A percentile compares a stretch with the other conserved stretches of the same genome.
phyloP scores from a whole-genome alignment of 2,797 vertebrate genomes.

The Bovichtus diacanthus region DNA sequence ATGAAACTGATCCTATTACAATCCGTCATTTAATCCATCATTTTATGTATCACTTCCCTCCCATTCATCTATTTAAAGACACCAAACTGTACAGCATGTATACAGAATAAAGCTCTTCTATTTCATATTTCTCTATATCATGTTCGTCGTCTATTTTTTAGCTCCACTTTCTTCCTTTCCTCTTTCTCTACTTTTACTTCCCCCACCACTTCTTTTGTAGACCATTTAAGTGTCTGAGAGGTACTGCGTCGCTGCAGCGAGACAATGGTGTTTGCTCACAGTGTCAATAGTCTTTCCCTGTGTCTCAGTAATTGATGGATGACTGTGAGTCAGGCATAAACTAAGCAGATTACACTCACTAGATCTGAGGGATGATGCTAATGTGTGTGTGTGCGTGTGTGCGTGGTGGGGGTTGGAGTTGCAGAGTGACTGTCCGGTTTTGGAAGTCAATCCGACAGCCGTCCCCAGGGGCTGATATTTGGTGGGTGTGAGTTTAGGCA shows the following conservation, averaged over 20 bases:
- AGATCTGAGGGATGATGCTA: conserved; percentile 62
- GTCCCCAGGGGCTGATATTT: conserved; percentile 63
- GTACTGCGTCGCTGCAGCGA: conserved; percentile 34
- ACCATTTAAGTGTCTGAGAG: conserved; percentile 31
- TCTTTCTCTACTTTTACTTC: not conserved
- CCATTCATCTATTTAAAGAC: conserved; percentile 66
- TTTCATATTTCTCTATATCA: conserved; percentile 4
- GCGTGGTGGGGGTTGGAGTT: conserved; percentile 35
- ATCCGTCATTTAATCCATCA: conserved; percentile 68
- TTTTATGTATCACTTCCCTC: conserved; percentile 57
- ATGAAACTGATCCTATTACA: conserved; percentile 63
- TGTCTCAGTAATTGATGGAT: conserved; percentile 82
- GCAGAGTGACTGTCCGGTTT: conserved; percentile 70
- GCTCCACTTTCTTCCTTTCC: not conserved
- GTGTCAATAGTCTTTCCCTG: conserved; percentile 74
- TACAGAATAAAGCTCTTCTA: conserved; percentile 12
- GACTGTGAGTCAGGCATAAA: conserved; percentile 76
- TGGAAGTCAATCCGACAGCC: conserved; percentile 69
- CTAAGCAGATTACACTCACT: conserved; percentile 79
- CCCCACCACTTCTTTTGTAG: conserved; percentile 3
- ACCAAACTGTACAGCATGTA: conserved; percentile 17
- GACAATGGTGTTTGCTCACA: conserved; percentile 75
- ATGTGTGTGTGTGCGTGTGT: conserved; percentile 19
- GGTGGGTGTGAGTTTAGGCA: conserved; percentile 61
- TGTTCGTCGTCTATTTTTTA: not conserved